Evolutionary conservation across 2,888 invertebrate genomes (phyloP), one percentile per base, ranked within the genome.

Genomic region (Drosophila mimica): DNA sequence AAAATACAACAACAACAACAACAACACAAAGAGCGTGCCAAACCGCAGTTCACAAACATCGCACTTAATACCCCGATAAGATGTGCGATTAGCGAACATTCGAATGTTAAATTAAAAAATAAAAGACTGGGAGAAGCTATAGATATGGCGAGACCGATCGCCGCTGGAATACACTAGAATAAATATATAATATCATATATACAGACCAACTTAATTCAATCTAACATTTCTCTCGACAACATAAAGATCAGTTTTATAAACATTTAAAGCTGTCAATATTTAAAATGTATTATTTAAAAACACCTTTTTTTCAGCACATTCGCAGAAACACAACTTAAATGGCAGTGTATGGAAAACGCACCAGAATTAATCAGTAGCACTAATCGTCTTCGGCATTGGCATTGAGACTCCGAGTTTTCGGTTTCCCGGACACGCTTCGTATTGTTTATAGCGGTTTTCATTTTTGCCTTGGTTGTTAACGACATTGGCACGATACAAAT

Each of bases 1-100:
- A 13, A 31, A 13, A n/a, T n/a, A n/a, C n/a, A n/a, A n/a, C n/a
- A 7, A 9, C 25, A n/a, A 43, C 2, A 13, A 15, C 34, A 51
- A 48, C 20, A 64, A 56, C 4, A 56, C 68, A 51, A 71, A 83
- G 89, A 84, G 84, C 84, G 84, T 85, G 84, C 73, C 75, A 73
- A 75, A 54, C 59, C 63, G 80, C 84, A 87, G 85, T 85, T 85
- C 89, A 70, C 68, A 61, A 63, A 70, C 70, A 69, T 62, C 70
- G 75, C 81, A 87, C 89, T 88, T 88, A 88, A 89, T 80, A 70
- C 84, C 43, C 67, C 76, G 85, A 86, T 86, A 86, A 86, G 85
- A 89, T 84, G 78, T 72, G 36, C 71, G 85, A 89, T 85, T 89
- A 88, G 65, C 65, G 58, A 64, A 63, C 68, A 68, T 48, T 70